Evolutionary conservation across 1,140 invertebrate genomes (phyloP).

Genomic region (Sycophila sp.): DNA sequence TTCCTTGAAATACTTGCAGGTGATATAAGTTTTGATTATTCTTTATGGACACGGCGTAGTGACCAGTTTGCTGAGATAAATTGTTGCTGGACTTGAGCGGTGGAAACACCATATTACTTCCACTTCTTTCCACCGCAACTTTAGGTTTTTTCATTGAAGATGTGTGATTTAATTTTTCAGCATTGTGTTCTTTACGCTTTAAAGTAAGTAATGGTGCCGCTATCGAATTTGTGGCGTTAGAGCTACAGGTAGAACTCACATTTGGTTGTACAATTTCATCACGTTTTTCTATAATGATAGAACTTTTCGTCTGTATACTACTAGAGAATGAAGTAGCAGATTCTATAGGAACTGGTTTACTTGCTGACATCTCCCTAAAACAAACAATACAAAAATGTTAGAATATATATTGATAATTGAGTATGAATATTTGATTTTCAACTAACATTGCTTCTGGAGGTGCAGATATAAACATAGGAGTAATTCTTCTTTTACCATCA

Average conservation of each 20-base stretch:
- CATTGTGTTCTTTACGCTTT: conserved; percentile 56
- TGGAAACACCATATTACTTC: conserved; percentile 50
- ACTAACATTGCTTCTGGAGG: conserved; percentile 62
- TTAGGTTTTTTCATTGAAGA: conserved; percentile 52
- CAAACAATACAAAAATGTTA: not conserved
- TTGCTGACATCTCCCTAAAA: conserved; percentile 66
- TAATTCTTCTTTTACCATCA: conserved; percentile 93
- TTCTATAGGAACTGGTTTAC: conserved; percentile 37
- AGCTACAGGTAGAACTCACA: conserved; percentile 69
- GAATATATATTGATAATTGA: not conserved
- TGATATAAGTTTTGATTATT: conserved; percentile 58
- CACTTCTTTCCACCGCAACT: conserved; percentile 49
- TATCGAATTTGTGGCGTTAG: conserved; percentile 43
- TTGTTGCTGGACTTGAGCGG: conserved; percentile 53
- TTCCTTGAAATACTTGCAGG: conserved; percentile 68
- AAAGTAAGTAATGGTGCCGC: conserved; percentile 49
- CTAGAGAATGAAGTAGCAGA: conserved; percentile 75
- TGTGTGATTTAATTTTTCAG: conserved; percentile 39
- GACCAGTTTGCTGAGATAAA: conserved; percentile 59
- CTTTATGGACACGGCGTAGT: conserved; percentile 58
- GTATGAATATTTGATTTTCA: not conserved
- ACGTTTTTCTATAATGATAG: conserved; percentile 83
- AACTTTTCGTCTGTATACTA: conserved; percentile 81
- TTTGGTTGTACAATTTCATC: conserved; percentile 77
- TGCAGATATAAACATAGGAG: conserved; percentile 92